A percentile compares a stretch with the other conserved stretches of the same genome.
Conservation (phyloP, 2,797 vertebrate genomes). For the Ptychadena robeensis region DNA sequence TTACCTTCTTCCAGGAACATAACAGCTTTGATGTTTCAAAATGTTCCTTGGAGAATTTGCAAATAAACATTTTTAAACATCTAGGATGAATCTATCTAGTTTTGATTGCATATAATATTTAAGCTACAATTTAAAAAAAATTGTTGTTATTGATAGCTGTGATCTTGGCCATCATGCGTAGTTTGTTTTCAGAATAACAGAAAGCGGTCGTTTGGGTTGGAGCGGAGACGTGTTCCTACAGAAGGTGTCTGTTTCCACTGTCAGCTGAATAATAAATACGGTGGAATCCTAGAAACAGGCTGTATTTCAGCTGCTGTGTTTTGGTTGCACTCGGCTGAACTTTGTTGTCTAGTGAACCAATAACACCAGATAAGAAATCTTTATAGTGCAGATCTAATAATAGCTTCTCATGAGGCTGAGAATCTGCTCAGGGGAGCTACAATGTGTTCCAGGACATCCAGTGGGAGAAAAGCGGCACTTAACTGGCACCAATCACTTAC, state of each 20-base stretch:
- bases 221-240: not conserved
- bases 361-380: slow-evolving; percentile 34
- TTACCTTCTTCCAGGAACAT: too few relatives aligned
- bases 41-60: not conserved
- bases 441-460: slow-evolving; percentile 26
- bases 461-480: slow-evolving; percentile 24
- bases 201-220: not conserved
- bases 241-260: slow-evolving; percentile 19
- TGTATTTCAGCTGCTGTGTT: slow-evolving; percentile 13
- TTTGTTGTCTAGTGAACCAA: slow-evolving; percentile 41
- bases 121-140: not conserved
- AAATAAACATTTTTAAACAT: too few relatives aligned
- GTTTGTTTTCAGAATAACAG: slow-evolving; percentile 3
- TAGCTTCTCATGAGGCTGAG: slow-evolving; percentile 23
- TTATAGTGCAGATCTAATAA: slow-evolving; percentile 23
- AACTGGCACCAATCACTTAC: slow-evolving; percentile 44
- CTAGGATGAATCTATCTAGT: not conserved
- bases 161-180: not conserved
- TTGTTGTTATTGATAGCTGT: not conserved
- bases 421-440: slow-evolving; percentile 21
- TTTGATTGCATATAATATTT: not conserved
- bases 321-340: slow-evolving; percentile 28
- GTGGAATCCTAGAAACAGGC: slow-evolving; percentile 10
- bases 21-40: too few relatives aligned
- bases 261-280: slow-evolving; percentile 17